Percentiles rank a stretch among this genome's conserved stretches.
Conservation (phyloP, 2,888 invertebrate genomes). For the Ennomos quercinarius region DNA sequence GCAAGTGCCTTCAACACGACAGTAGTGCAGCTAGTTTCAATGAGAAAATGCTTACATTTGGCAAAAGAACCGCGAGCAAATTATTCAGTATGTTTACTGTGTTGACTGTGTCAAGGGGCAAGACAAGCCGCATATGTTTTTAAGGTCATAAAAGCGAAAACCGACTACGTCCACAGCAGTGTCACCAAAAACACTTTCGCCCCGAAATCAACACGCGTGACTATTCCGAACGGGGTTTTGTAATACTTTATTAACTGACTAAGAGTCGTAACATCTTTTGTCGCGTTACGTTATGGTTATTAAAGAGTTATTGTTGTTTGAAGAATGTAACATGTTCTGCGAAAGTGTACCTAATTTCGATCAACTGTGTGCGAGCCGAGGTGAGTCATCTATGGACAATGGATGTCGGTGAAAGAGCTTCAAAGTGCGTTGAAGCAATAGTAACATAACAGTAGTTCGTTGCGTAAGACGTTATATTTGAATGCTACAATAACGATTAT, state of each 20-base stretch:
- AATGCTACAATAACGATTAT: background rate
- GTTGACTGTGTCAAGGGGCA: background rate
- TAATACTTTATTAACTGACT: constrained; percentile 41
- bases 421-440: constrained; percentile 29
- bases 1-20: no score
- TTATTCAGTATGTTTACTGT: background rate
- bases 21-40: no score
- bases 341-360: constrained; percentile 44
- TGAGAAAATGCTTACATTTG: background rate
- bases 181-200: constrained; percentile 62
- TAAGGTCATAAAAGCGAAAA: constrained; percentile 61
- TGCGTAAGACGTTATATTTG: constrained; percentile 28
- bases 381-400: constrained; percentile 32
- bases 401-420: constrained; percentile 28
- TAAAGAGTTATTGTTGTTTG: constrained; percentile 37
- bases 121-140: constrained; percentile 35
- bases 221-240: constrained; percentile 41
- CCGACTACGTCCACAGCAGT: constrained; percentile 42
- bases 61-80: background rate
- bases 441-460: constrained; percentile 23
- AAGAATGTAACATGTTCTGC: constrained; percentile 36
- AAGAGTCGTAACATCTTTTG: constrained; percentile 49
- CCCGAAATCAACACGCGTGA: constrained; percentile 40
- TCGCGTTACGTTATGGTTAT: constrained; percentile 48
- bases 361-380: constrained; percentile 28